Percentiles rank a stretch among this genome's conserved stretches.
Evolutionary conservation across 2,797 vertebrate genomes (phyloP).

Genomic region (Acanthiza pusilla): DNA sequence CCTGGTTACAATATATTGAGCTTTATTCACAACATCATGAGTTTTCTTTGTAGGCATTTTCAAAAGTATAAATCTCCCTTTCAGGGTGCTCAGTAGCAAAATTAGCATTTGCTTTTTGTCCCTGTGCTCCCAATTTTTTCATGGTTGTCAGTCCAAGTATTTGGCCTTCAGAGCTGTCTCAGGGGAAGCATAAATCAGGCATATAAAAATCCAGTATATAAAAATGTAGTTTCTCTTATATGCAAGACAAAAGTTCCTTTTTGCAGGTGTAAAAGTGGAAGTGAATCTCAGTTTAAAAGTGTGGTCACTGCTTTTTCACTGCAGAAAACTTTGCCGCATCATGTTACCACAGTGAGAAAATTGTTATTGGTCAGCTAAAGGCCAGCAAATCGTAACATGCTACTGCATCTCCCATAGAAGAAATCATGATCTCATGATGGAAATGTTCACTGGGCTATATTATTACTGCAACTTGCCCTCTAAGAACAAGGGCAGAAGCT

Average conservation of each 20-base stretch:
- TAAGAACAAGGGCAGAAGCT: slow-evolving; percentile 48
- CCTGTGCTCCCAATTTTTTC: slow-evolving; percentile 41
- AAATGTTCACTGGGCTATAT: slow-evolving; percentile 40
- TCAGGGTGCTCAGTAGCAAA: slow-evolving; percentile 30
- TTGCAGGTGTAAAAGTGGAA: neutral
- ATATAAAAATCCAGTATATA: slow-evolving; percentile 1
- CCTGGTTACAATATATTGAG: slow-evolving; percentile 19
- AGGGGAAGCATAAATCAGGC: slow-evolving; percentile 28
- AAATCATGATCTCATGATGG: slow-evolving; percentile 34
- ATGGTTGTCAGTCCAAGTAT: slow-evolving; percentile 51
- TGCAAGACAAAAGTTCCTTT: neutral
- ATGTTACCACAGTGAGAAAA: neutral
- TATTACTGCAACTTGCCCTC: slow-evolving; percentile 40
- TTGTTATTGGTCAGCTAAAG: neutral
- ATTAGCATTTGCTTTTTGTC: slow-evolving; percentile 66
- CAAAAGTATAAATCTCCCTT: slow-evolving; percentile 55
- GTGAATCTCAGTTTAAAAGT: neutral
- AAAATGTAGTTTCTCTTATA: neutral
- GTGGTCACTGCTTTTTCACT: neutral
- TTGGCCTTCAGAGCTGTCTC: slow-evolving; percentile 6
- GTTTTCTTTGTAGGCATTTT: slow-evolving; percentile 41
- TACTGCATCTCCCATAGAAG: neutral
- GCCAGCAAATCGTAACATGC: neutral
- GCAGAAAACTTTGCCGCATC: neutral
- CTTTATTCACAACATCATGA: slow-evolving; percentile 27